Evolutionary conservation across 2,888 invertebrate species (phyloP), one percentile per base, ranked within the genome.

Genomic region (Yponomeuta evonymella): DNA sequence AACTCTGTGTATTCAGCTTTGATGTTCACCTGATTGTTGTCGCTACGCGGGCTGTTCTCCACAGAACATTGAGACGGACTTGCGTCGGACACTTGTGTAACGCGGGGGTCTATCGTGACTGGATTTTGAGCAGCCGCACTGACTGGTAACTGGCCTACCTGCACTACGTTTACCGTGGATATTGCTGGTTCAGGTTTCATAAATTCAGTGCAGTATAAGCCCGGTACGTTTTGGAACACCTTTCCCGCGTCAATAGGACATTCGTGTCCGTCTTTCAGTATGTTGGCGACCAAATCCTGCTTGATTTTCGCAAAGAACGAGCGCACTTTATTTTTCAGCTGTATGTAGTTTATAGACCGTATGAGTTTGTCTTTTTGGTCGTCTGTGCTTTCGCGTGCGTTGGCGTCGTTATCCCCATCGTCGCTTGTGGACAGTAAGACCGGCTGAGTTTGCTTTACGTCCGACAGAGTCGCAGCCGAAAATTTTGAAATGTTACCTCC

Each of bases 401-500:
- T 15, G 10, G 29, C 51, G 30, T 29, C 51, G 51, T 30, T 30
- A 51, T 68, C 67, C 48, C 23, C 67, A 58, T 58, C 15, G 43
- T 67, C n/a, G 36, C 23, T 77, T 78, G 82, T 82, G 83, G 87
- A 86, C 84, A 79, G 79, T 83, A 86, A 84, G 84, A 84, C 84
- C 90, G 91, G 92, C 92, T 92, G 92, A 86, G 82, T 79, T 83
- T 87, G 92, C 86, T 92, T 92, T 89, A 92, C 92, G 93, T 93
- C 93, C 93, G 93, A 90, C 93, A 93, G 92, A 92, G 90, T 90
- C 90, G 91, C 93, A 92, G 92, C 92, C 92, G 92, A 89, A 87
- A 88, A 80, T 83, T 87, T 87, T 85, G 80, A 82, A 82, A 76
- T 77, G 79, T 83, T 80, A 81, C 80, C 83, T 84, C 78, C 81